phyloP scores from a whole-genome alignment of 53 echinoderm and acorn worm species.

The Luidia sarsii region DNA sequence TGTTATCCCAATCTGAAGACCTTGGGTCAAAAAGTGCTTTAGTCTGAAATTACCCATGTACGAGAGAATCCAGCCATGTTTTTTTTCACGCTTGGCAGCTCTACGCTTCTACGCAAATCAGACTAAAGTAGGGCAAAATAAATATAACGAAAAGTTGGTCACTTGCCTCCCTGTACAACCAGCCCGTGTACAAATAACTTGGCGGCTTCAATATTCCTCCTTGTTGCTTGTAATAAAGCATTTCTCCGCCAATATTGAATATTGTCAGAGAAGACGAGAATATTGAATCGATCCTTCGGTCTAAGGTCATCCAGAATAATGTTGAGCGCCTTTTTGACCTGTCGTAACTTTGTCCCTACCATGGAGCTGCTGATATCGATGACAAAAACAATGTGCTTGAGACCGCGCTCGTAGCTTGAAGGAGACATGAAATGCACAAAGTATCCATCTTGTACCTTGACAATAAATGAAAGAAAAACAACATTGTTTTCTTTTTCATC shows the following conservation, averaged over 20 bases:
- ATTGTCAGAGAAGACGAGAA: conserved; percentile 88
- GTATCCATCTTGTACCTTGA: conserved; percentile 86
- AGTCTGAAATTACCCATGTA: too few relatives aligned
- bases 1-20: too few relatives aligned
- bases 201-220: conserved; percentile 72
- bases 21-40: too few relatives aligned
- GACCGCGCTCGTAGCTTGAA: conserved; percentile 44
- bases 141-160: too few relatives aligned
- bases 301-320: conserved; percentile 80
- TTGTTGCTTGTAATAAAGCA: conserved; percentile 68
- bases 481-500: too few relatives aligned
- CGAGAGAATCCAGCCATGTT: too few relatives aligned
- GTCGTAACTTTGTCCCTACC: conserved; percentile 85
- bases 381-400: conserved; percentile 90
- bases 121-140: too few relatives aligned
- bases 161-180: conserved; percentile 79
- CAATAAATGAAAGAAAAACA: background rate
- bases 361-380: conserved; percentile 97
- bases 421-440: conserved; percentile 97
- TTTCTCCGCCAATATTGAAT: conserved; percentile 73
- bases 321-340: conserved; percentile 89
- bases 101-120: too few relatives aligned
- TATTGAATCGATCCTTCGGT: conserved; percentile 81
- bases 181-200: conserved; percentile 76
- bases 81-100: too few relatives aligned